Conservation (phyloP, 2,888 invertebrate species). For the Barypeithes pellucidus region DNA sequence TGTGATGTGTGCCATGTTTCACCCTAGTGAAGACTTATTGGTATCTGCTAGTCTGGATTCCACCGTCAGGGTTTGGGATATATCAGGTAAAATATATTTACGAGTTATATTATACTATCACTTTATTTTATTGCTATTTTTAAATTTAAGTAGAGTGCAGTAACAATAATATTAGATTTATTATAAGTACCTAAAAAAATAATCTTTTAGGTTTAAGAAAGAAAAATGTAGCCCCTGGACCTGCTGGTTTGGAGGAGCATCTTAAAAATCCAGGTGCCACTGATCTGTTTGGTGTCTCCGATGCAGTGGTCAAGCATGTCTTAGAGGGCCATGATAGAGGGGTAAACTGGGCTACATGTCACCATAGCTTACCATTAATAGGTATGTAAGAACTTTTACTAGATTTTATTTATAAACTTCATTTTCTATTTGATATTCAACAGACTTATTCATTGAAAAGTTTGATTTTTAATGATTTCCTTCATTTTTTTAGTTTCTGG, state of each 20-base stretch:
- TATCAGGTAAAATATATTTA: slow-evolving; percentile 79
- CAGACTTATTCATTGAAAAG: no score
- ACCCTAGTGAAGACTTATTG: slow-evolving; percentile 95
- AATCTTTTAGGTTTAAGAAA: slow-evolving; percentile 80
- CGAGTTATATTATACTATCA: neutral
- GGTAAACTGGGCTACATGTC: slow-evolving; percentile 99
- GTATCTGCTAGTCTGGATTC: slow-evolving; percentile 98
- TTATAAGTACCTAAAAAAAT: neutral
- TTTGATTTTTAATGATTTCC: no score
- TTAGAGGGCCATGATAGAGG: slow-evolving; percentile 96
- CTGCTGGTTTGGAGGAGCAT: slow-evolving; percentile 91
- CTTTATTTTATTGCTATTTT: neutral
- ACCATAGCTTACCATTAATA: slow-evolving; percentile 86
- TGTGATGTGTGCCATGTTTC: slow-evolving; percentile 99
- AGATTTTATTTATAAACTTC: no score
- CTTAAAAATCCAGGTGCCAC: slow-evolving; percentile 88
- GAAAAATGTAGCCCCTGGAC: slow-evolving; percentile 98
- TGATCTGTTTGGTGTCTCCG: slow-evolving; percentile 96
- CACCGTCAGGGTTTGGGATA: slow-evolving; percentile 99
- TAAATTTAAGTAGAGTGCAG: no score
- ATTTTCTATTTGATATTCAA: no score
- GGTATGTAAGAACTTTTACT: slow-evolving; percentile 40
- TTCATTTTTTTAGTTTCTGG: slow-evolving; percentile 84
- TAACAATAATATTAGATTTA: neutral
- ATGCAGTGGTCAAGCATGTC: slow-evolving; percentile 93